Percentiles rank a stretch among this genome's conserved stretches.
These are phyloP conservation scores for Rhaphigaster nebulosa DNA, from an alignment of 2,888 invertebrate genomes.

Conservation along the genomic window DNA sequence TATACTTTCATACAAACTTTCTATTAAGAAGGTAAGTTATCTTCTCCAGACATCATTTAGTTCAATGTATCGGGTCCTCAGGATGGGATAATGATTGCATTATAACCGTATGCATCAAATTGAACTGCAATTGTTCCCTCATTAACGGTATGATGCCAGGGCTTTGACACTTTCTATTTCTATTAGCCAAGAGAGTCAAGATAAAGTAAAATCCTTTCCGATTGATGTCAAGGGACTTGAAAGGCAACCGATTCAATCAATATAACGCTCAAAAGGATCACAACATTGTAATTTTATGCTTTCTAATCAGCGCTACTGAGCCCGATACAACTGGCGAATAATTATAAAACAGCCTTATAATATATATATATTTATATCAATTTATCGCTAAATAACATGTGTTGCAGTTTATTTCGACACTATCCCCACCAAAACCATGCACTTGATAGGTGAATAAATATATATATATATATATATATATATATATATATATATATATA, in stretches of 20 bases:
- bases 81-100: background rate
- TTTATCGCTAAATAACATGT: no score
- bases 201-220: background rate
- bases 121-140: background rate
- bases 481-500: no score
- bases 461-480: no score
- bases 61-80: background rate
- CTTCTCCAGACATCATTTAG: background rate
- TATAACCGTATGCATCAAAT: background rate
- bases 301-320: background rate
- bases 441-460: no score
- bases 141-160: background rate
- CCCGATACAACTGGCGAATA: background rate
- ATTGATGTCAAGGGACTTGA: background rate
- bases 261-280: background rate
- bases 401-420: no score
- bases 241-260: background rate
- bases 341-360: background rate
- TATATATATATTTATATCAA: no score
- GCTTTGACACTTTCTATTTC: conserved; percentile 16
- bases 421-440: no score
- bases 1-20: background rate
- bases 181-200: background rate
- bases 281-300: conserved; percentile 8
- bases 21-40: conserved; percentile 7